Percentiles rank a stretch among this genome's conserved stretches.
Evolutionary conservation across 2,888 invertebrate species (phyloP).

Genomic region (Vesta saturnalis): DNA sequence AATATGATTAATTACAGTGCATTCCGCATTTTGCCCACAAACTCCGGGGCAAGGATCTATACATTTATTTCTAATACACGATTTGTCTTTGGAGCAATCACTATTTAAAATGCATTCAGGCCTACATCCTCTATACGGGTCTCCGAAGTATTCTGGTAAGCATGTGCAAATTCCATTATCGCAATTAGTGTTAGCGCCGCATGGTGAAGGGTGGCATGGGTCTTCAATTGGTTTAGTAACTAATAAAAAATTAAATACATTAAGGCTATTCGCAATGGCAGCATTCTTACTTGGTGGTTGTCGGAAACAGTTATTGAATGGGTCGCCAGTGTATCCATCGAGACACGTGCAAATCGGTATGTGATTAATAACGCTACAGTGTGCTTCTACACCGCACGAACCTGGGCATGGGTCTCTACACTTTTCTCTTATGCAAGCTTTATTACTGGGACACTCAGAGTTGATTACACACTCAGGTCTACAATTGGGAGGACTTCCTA

Average conservation of each 20-base stretch:
- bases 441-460: slow-evolving; percentile 74
- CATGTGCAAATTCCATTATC: slow-evolving; percentile 82
- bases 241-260: background rate
- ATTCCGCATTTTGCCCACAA: slow-evolving; percentile 82
- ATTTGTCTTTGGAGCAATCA: slow-evolving; percentile 78
- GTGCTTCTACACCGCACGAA: slow-evolving; percentile 76
- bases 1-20: slow-evolving; percentile 78
- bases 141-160: slow-evolving; percentile 80
- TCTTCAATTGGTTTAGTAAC: slow-evolving; percentile 52
- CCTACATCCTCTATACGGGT: slow-evolving; percentile 85
- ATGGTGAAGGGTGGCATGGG: slow-evolving; percentile 70
- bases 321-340: slow-evolving; percentile 77
- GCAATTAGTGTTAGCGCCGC: slow-evolving; percentile 68
- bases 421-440: slow-evolving; percentile 76
- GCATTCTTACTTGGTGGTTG: slow-evolving; percentile 66
- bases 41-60: slow-evolving; percentile 80
- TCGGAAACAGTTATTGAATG: slow-evolving; percentile 73
- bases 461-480: slow-evolving; percentile 80
- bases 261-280: background rate
- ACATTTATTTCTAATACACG: slow-evolving; percentile 81
- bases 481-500: slow-evolving; percentile 79
- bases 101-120: slow-evolving; percentile 85
- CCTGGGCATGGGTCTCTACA: slow-evolving; percentile 81
- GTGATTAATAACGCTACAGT: slow-evolving; percentile 78
- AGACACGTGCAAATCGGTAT: slow-evolving; percentile 79